A percentile compares a stretch with the other conserved stretches of the same genome.
These are phyloP conservation scores for Malurus leucopterus DNA, from an alignment of 2,797 vertebrate genomes.

Conservation along the genomic window DNA sequence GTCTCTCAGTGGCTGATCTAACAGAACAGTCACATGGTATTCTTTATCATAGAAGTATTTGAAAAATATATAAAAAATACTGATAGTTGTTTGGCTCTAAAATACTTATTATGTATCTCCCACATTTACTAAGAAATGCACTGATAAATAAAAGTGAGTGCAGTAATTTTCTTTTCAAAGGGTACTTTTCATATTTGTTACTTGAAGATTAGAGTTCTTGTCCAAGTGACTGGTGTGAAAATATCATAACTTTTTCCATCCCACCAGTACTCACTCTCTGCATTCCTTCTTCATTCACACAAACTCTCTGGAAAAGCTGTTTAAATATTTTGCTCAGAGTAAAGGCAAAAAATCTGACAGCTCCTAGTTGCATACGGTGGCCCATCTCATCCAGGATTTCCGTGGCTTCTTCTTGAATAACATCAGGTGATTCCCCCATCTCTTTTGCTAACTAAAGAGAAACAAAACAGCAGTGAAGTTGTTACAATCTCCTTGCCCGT, in stretches of 20 bases:
- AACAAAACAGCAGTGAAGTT: not conserved
- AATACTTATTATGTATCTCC: not conserved
- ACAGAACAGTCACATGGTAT: not conserved
- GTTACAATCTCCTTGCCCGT: not conserved
- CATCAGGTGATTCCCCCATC: slow-evolving; percentile 73
- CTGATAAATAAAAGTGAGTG: not conserved
- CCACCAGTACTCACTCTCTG: slow-evolving; percentile 85
- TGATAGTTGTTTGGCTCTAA: not conserved
- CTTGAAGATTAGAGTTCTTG: not conserved
- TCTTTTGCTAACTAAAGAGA: slow-evolving; percentile 82
- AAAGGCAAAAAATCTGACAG: slow-evolving; percentile 90
- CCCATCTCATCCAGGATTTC: slow-evolving; percentile 95
- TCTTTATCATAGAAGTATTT: not conserved
- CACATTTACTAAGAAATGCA: not conserved
- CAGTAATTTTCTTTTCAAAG: not conserved
- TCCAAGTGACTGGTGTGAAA: not conserved
- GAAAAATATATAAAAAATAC: not conserved
- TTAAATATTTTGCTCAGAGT: slow-evolving; percentile 91
- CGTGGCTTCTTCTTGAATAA: slow-evolving; percentile 80
- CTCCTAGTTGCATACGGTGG: slow-evolving; percentile 84
- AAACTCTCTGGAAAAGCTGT: slow-evolving; percentile 86
- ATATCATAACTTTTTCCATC: not conserved
- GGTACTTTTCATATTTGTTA: not conserved
- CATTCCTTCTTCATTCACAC: slow-evolving; percentile 94
- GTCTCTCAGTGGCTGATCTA: not conserved